Base-by-base conservation (phyloP, 2,797 vertebrate genomes). In the Carcharodon carcharias region DNA sequence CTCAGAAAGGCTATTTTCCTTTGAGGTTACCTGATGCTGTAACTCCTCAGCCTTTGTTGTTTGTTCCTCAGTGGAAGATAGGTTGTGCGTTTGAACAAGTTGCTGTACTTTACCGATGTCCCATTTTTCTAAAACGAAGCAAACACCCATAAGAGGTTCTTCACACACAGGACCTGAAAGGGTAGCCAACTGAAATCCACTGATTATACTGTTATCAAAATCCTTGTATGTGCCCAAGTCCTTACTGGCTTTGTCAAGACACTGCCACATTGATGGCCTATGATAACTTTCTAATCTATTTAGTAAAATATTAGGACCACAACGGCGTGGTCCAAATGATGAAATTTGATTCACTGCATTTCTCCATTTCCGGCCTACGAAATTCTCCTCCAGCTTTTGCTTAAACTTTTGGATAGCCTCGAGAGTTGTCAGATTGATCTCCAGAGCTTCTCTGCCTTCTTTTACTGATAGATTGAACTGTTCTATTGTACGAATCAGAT, bases 141-240 rank as follows among this genome's bases (percentile, higher is more conserved):
- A 99, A 93, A 99, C 99, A 0, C 99, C 99, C 99, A 99, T 99
- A 96, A 99, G 98, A 0, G 99, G 99, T 97, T 99, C 99, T 97
- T 99, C 99, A 96, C 99, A 99, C 99, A 99, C 98, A 71, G 99
- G 99, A 63, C 99, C 99, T 0, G 99, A 98, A 77, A 99, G 98
- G 0, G 99, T 97, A 23, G 98, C 99, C 35, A 99, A 97, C 97
- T 99, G 99, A 97, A 99, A 99, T 96, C 99, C 99, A 26, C 98
- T 99, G n/a, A 99, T 95, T 1, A 99, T 97, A 97, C 99, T 99
- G 97, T 99, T 99, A 97, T 99, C 99, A 54, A 99, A 97, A 96
- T 99, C 98, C 96, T 98, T 97, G 87, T 98, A 97, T 11, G 96
- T 96, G 16, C 96, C 40, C 0, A 96, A 82, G 88, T 97, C 98